Percentiles rank a stretch among this genome's conserved stretches.
These are phyloP conservation scores for Coregonus sp. DNA, from an alignment of 2,797 vertebrate species.

Conservation along the genomic window DNA sequence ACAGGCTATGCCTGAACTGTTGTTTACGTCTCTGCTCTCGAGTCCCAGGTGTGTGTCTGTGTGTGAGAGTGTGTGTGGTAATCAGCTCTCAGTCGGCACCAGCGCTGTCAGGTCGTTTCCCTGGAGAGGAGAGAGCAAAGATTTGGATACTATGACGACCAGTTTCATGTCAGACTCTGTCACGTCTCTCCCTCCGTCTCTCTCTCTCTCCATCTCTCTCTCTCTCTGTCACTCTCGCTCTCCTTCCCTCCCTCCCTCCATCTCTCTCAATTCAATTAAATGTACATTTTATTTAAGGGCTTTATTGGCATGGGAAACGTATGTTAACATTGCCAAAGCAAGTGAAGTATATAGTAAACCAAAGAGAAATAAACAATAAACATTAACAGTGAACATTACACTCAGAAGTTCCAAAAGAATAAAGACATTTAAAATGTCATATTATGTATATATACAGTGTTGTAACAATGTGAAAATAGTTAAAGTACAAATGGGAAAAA, in stretches of 20 bases:
- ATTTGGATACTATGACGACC: constrained; percentile 52
- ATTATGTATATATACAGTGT: too few species aligned
- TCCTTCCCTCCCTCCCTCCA: neutral
- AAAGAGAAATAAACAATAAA: too few species aligned
- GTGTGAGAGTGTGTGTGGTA: constrained; percentile 17
- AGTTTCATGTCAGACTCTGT: constrained; percentile 25
- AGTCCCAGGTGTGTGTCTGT: neutral
- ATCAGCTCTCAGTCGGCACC: constrained; percentile 40
- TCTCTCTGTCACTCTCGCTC: neutral
- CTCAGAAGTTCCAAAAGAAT: too few species aligned
- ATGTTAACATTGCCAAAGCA: too few species aligned
- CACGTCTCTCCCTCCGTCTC: neutral
- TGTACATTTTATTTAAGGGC: too few species aligned
- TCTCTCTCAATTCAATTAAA: too few species aligned
- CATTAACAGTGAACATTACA: too few species aligned
- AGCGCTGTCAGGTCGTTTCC: constrained; percentile 53
- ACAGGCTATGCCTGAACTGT: neutral
- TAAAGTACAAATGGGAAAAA: too few species aligned
- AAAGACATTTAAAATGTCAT: too few species aligned
- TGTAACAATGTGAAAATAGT: too few species aligned
- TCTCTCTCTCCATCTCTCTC: neutral
- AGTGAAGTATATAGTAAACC: too few species aligned
- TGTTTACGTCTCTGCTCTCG: neutral
- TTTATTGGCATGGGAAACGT: too few species aligned
- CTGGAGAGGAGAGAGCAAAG: constrained; percentile 35